Conservation (phyloP, 35 echinoderm and acorn worm genomes). For the Heliocidaris erythrogramma region DNA sequence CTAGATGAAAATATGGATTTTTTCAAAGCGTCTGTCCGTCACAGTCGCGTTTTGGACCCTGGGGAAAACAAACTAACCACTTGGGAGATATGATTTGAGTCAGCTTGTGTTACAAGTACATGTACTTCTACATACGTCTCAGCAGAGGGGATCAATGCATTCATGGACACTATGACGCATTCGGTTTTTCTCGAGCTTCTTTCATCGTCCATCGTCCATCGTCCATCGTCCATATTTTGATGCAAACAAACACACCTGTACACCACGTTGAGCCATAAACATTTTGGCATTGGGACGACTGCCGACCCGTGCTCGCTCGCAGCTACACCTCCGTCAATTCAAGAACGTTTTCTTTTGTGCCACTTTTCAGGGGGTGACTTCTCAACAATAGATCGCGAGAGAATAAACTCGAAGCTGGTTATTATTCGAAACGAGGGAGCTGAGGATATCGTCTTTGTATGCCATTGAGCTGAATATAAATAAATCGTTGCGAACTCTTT, state of each 20-base stretch:
- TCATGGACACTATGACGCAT: background rate
- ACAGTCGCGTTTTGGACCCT: background rate
- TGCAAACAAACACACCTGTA: background rate
- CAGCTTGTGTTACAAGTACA: background rate
- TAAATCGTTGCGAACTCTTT: background rate
- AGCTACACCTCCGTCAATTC: background rate
- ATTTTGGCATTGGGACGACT: background rate
- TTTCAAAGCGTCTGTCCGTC: background rate
- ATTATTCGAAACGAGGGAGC: background rate
- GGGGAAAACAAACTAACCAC: background rate
- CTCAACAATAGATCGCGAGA: background rate
- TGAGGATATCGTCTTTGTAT: background rate
- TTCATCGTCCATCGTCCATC: too few relatives aligned
- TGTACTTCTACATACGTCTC: background rate
- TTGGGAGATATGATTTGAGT: background rate
- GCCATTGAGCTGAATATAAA: conserved; percentile 11
- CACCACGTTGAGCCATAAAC: background rate
- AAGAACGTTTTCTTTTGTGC: conserved; percentile 3
- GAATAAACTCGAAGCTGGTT: background rate
- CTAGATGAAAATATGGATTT: background rate
- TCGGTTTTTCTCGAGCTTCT: background rate
- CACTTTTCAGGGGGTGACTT: background rate
- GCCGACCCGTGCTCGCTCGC: background rate
- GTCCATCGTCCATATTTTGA: background rate
- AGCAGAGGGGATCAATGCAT: background rate